Evolutionary conservation across 2,113 vertebrate genomes (phyloP).

Genomic region (Osmerus mordax): DNA sequence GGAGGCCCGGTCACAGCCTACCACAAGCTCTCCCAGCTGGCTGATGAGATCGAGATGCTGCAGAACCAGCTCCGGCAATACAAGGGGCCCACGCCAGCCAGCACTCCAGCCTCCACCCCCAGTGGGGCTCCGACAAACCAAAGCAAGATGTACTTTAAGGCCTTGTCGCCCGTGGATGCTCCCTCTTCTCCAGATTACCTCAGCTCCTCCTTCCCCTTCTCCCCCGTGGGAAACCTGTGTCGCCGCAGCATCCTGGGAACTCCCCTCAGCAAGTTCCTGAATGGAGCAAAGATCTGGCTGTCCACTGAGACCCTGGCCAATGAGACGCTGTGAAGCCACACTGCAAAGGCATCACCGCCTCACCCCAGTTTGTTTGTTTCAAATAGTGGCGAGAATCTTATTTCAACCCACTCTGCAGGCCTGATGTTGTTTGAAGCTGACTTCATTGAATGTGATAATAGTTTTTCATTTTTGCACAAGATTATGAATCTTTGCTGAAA

Average conservation of each 20-base stretch:
- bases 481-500: constrained; percentile 40
- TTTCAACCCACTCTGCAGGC: background rate
- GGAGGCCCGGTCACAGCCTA: constrained; percentile 84
- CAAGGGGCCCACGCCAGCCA: constrained; percentile 57
- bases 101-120: constrained; percentile 51
- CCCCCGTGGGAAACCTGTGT: constrained; percentile 89
- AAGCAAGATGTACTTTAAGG: constrained; percentile 87
- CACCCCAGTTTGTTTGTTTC: background rate
- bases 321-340: constrained; percentile 71
- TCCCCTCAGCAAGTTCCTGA: constrained; percentile 92
- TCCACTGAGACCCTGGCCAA: constrained; percentile 93
- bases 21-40: constrained; percentile 83
- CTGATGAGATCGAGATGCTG: constrained; percentile 85
- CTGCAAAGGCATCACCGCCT: background rate
- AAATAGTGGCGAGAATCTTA: background rate
- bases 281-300: constrained; percentile 92
- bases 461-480: constrained; percentile 35
- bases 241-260: constrained; percentile 86
- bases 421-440: background rate
- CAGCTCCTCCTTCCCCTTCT: constrained; percentile 92
- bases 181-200: constrained; percentile 77
- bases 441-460: constrained; percentile 44
- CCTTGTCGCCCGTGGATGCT: constrained; percentile 53
- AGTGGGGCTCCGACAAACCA: constrained; percentile 61
- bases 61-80: constrained; percentile 79